Evolutionary conservation across 2,797 vertebrate species (phyloP), one percentile per base, ranked within the genome.

Genomic region (Anabacerthia variegaticeps): DNA sequence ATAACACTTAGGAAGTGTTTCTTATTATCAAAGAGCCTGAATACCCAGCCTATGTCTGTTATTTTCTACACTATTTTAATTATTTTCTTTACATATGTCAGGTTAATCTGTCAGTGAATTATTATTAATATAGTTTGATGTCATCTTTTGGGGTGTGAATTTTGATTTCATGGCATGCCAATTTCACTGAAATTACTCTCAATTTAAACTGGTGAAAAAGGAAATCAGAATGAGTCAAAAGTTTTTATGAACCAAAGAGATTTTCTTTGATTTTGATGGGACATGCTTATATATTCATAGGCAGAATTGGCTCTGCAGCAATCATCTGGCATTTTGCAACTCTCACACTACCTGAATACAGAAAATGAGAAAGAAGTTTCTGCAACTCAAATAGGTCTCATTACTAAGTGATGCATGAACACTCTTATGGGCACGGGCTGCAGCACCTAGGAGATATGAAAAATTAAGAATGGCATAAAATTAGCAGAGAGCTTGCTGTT

Each of bases 401-500:
- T 94, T 95, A 91, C 65, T 68, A 88, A 91, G 63, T 92, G 87
- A 94, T 96, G 88, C 89, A 86, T 91, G 81, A 94, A 92, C 89
- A 85, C 72, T 88, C 63, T 88, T 19, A 1, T 81, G 39, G 55
- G 51, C 78, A 61, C 59, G 79, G 81, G 80, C 78, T 91, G 68
- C 39, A 94, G 85, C 68, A 83, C 72, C 54, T 85, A 75, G 73
- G 48, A 93, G 79, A 93, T 85, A 96, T 36, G 87, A 89, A 93
- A 94, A 95, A 96, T 96, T 92, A 95, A 95, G 56, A 88, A 87
- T 91, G 84, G 87, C 81, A 95, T 95, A 94, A 96, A 95, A 96
- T 95, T 97, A 97, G 92, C 76, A 86, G 59, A 67, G 81, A 96
- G 67, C 67, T 96, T 96, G 56, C 86, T 92, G 89, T 92, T 96